Percentiles rank a stretch among this genome's conserved stretches.
Conservation (phyloP, 2,113 vertebrate genomes). For the Caloenas nicobarica region DNA sequence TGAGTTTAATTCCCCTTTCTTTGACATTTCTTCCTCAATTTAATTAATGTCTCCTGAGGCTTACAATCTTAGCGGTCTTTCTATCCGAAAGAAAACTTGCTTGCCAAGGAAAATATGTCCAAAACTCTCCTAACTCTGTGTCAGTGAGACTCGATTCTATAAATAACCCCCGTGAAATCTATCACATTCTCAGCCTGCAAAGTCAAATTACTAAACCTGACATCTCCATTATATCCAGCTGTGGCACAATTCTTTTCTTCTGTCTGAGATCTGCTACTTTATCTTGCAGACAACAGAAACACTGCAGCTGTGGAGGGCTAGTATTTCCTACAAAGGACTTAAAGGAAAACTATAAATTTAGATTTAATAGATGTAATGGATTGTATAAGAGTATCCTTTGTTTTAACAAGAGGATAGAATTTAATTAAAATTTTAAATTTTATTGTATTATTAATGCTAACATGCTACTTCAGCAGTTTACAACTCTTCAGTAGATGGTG, state of each 20-base stretch:
- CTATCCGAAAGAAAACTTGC: conserved; percentile 30
- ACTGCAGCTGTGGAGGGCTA: neutral
- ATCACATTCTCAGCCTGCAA: conserved; percentile 51
- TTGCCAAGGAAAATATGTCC: conserved; percentile 48
- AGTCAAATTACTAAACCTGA: conserved; percentile 68
- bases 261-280: neutral
- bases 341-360: neutral
- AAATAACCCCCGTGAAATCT: conserved; percentile 67
- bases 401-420: neutral
- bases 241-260: conserved; percentile 7
- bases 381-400: neutral
- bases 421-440: neutral
- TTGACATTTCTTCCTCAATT: conserved; percentile 29
- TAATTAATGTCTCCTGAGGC: conserved; percentile 41
- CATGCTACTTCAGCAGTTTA: neutral
- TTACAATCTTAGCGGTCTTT: neutral
- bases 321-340: neutral
- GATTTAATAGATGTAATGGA: neutral
- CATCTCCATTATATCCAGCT: conserved; percentile 55
- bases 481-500: neutral
- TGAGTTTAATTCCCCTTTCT: conserved; percentile 14
- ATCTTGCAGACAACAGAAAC: neutral
- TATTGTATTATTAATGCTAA: neutral
- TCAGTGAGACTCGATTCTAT: conserved; percentile 52
- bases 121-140: conserved; percentile 34